Evolutionary conservation across 2,888 invertebrate species (phyloP).

Genomic region (Aelia acuminata): DNA sequence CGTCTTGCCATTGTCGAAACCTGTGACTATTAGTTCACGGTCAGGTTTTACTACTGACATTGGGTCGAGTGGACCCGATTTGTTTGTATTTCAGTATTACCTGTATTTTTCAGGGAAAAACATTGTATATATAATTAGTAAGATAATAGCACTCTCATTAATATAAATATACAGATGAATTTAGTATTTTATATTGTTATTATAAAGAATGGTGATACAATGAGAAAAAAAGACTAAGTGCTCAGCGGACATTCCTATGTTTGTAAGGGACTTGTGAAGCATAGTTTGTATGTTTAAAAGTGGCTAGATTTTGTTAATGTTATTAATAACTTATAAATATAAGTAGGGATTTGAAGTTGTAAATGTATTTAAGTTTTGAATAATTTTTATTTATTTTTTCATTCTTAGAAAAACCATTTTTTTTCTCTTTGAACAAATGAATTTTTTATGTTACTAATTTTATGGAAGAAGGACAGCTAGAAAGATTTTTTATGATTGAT

Average conservation of each 20-base stretch:
- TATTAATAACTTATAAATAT: slow-evolving; percentile 34
- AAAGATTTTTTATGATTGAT: slow-evolving; percentile 18
- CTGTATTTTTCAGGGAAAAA: slow-evolving; percentile 57
- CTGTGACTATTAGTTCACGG: slow-evolving; percentile 24
- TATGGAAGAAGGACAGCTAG: slow-evolving; percentile 41
- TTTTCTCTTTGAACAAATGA: background rate
- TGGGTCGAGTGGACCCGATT: slow-evolving; percentile 24
- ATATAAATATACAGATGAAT: slow-evolving; percentile 10
- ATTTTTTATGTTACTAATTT: slow-evolving; percentile 42
- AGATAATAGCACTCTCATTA: slow-evolving; percentile 51
- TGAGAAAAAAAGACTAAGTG: slow-evolving; percentile 50
- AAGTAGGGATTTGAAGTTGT: slow-evolving; percentile 23
- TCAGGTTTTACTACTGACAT: slow-evolving; percentile 50
- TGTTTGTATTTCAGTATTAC: slow-evolving; percentile 54
- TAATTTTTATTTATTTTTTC: slow-evolving; percentile 43
- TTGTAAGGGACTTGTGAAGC: slow-evolving; percentile 17
- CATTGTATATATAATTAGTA: slow-evolving; percentile 52
- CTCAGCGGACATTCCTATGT: slow-evolving; percentile 56
- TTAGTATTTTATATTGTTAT: slow-evolving; percentile 47
- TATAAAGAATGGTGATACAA: slow-evolving; percentile 32
- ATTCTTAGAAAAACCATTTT: background rate
- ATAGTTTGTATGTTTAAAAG: slow-evolving; percentile 47
- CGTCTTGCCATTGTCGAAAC: slow-evolving; percentile 26
- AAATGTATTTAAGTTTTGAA: slow-evolving; percentile 56
- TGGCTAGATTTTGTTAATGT: slow-evolving; percentile 45